These are phyloP conservation scores for Anneissia japonica DNA, from an alignment of 35 echinoderm and acorn worm species.

Conservation along the genomic window DNA sequence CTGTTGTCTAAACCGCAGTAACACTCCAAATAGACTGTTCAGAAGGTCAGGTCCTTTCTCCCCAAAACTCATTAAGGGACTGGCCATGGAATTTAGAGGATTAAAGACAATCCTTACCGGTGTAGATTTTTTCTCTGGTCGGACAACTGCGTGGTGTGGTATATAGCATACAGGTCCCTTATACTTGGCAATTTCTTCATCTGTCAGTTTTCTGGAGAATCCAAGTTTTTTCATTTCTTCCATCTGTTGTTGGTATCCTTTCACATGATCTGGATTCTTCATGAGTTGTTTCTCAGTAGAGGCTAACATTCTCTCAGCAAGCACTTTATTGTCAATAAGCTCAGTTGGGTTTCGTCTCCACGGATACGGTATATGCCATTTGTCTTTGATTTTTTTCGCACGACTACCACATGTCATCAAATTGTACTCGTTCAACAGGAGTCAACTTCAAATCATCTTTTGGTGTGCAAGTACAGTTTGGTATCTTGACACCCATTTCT, in stretches of 20 bases:
- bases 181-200: neutral
- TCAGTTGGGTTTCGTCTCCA: neutral
- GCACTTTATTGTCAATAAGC: neutral
- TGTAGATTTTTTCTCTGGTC: neutral
- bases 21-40: neutral
- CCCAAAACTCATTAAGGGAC: neutral
- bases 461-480: neutral
- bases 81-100: neutral
- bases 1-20: neutral
- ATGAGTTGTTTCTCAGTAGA: neutral
- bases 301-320: neutral
- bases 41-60: neutral
- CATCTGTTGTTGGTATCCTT: neutral
- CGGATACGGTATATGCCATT: neutral
- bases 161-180: neutral
- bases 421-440: neutral
- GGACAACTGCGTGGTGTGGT: neutral
- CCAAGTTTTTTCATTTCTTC: neutral
- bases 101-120: neutral
- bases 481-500: neutral
- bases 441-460: neutral
- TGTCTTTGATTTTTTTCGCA: neutral
- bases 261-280: neutral
- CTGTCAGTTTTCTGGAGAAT: neutral
- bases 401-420: neutral